Percentiles rank a stretch among this genome's conserved stretches.
phyloP scores from a whole-genome alignment of 2,888 invertebrate genomes.

The Zeuzera pyrina region DNA sequence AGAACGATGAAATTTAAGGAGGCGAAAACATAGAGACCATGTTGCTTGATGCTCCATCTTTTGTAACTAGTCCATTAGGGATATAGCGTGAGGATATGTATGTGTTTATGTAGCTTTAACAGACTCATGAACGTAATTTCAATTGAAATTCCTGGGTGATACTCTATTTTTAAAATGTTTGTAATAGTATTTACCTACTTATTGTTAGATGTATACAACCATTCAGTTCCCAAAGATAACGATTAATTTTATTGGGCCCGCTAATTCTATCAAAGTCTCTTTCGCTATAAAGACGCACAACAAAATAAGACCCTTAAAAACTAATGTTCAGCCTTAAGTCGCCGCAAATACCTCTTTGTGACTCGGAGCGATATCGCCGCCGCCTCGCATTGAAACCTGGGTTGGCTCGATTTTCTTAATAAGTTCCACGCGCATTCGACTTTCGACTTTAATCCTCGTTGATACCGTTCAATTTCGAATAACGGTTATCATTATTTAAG shows the following conservation, averaged over 20 bases:
- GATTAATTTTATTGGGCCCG: constrained; percentile 64
- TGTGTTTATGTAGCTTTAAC: too few species aligned
- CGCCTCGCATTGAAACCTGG: constrained; percentile 41
- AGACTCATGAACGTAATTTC: too few species aligned
- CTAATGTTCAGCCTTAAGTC: constrained; percentile 69
- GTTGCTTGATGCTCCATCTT: too few species aligned
- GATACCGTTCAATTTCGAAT: constrained; percentile 19
- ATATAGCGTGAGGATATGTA: too few species aligned
- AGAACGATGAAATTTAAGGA: too few species aligned
- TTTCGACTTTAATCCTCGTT: constrained; percentile 12
- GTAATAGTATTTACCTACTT: too few species aligned
- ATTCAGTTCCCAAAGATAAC: constrained; percentile 24
- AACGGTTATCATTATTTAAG: constrained; percentile 27
- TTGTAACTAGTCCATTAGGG: too few species aligned
- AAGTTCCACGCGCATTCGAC: constrained; percentile 12
- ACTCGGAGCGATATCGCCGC: constrained; percentile 50
- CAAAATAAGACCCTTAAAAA: constrained; percentile 72
- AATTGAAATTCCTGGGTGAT: too few species aligned
- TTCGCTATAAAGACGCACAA: constrained; percentile 61
- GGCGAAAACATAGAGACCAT: too few species aligned
- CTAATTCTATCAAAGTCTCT: constrained; percentile 67
- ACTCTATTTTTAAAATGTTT: too few species aligned
- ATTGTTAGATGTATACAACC: too few species aligned
- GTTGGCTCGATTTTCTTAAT: constrained; percentile 42
- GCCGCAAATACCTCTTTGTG: constrained; percentile 71